phyloP scores from a whole-genome alignment of 1,140 invertebrate genomes.

The Microplitis mediator region DNA sequence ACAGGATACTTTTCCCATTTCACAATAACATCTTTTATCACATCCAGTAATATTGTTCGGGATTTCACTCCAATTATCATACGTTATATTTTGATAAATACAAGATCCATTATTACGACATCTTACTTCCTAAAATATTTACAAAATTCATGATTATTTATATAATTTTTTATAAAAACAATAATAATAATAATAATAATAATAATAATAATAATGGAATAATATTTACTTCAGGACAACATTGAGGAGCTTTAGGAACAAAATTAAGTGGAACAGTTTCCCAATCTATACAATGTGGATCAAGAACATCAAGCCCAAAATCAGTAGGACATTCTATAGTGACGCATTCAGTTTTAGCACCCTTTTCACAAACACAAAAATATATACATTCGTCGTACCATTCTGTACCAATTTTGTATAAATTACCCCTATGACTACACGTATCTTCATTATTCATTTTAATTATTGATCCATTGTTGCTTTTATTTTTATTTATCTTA shows the following conservation, averaged over 20 bases:
- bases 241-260: constrained; percentile 75
- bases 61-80: constrained; percentile 64
- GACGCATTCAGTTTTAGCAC: constrained; percentile 67
- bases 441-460: constrained; percentile 49
- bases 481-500: constrained; percentile 51
- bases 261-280: constrained; percentile 77
- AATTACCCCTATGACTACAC: constrained; percentile 67
- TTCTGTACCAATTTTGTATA: constrained; percentile 62
- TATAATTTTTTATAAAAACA: not conserved
- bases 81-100: constrained; percentile 69
- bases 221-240: constrained; percentile 70
- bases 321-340: constrained; percentile 82
- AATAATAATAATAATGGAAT: not conserved
- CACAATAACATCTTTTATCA: constrained; percentile 84
- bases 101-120: constrained; percentile 82
- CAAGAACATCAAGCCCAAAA: constrained; percentile 81
- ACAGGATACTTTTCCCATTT: constrained; percentile 84
- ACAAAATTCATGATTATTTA: not conserved
- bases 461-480: constrained; percentile 43
- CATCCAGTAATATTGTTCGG: constrained; percentile 75
- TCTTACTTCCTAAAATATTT: constrained; percentile 64
- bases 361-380: constrained; percentile 72
- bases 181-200: not conserved
- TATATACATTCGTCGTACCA: constrained; percentile 79
- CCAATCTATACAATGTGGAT: constrained; percentile 84